Base-by-base conservation (phyloP, 2,888 invertebrate genomes). In the Melieria picta region DNA sequence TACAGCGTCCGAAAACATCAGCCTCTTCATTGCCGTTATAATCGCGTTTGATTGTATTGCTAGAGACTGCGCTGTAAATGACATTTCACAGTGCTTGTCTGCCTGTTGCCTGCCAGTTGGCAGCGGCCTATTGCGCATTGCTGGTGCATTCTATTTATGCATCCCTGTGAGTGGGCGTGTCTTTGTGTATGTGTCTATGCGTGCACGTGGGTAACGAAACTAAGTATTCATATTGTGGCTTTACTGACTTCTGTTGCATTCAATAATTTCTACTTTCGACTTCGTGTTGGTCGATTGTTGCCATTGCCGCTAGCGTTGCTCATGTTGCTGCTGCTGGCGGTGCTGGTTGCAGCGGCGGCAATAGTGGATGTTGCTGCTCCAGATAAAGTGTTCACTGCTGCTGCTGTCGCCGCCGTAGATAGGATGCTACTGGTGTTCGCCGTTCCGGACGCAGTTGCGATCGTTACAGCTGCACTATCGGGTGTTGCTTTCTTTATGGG, bases 251-350 rank as follows among this genome's bases (percentile, higher is more conserved):
- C 7, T 52, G 11, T 7, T 63, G 48, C 47, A 63, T 68, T 61
- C 65, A 42, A 71, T 50, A 72, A 46, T 60, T 69, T 76, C 77
- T 77, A 80, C 74, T 80, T 81, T 75, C 79, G 80, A 77, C 77
- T 79, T 75, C 77, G 76, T 45, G 76, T 77, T 75, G 76, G 72
- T 61, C 79, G 72, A 63, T 73, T 75, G 60, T 67, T 75, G 70
- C 77, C 67, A 63, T 56, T 62, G 67, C 64, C 65, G 57, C 56
- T 55, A 56, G 52, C 73, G 61, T 68, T 64, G 72, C 67, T 47
- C 47, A 58, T 42, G 50, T 47, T 65, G 30, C 62, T 62, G 52
- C 65, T 68, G 42, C 61, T 56, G 7, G 61, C 61, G 48, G 65
- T 46, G n/a, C 45, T 63, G 57, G 65, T 65, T 30, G 50, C 48